Percentiles rank a stretch among this genome's conserved stretches.
Evolutionary conservation across 2,113 vertebrate genomes (phyloP).

Genomic region (Clarias gariepinus): DNA sequence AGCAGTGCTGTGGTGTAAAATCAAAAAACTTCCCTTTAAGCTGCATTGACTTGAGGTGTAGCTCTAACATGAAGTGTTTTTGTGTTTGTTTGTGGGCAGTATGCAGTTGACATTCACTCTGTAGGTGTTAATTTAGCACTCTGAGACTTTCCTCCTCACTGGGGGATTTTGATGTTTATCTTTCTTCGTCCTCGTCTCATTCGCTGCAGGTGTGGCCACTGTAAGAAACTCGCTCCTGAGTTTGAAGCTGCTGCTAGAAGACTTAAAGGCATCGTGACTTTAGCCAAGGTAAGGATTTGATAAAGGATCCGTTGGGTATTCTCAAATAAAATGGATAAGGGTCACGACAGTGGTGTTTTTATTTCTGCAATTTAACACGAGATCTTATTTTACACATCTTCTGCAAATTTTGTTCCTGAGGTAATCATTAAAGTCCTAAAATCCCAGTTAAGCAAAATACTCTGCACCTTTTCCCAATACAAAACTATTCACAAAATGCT

Average conservation of each 20-base stretch:
- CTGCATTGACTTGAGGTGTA: background rate
- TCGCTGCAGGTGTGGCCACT: constrained; percentile 71
- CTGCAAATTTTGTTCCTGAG: background rate
- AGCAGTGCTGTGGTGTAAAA: background rate
- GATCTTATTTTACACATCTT: background rate
- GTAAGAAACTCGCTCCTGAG: constrained; percentile 74
- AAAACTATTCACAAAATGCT: no score
- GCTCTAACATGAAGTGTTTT: background rate
- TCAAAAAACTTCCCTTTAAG: background rate
- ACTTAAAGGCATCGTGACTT: constrained; percentile 66
- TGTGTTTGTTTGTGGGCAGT: background rate
- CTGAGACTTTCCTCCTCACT: background rate
- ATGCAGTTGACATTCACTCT: background rate
- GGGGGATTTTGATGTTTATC: background rate
- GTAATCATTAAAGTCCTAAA: background rate
- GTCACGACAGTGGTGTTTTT: background rate
- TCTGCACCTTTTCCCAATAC: no score
- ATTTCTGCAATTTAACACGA: background rate
- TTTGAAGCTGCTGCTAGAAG: constrained; percentile 69
- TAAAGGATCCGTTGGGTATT: background rate
- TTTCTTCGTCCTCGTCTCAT: background rate
- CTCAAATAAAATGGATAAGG: background rate
- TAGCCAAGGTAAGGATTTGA: constrained; percentile 67
- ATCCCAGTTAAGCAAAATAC: no score
- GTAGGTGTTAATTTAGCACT: constrained; percentile 11